phyloP scores from a whole-genome alignment of 2,113 vertebrate genomes.

The Spilogale gracilis region DNA sequence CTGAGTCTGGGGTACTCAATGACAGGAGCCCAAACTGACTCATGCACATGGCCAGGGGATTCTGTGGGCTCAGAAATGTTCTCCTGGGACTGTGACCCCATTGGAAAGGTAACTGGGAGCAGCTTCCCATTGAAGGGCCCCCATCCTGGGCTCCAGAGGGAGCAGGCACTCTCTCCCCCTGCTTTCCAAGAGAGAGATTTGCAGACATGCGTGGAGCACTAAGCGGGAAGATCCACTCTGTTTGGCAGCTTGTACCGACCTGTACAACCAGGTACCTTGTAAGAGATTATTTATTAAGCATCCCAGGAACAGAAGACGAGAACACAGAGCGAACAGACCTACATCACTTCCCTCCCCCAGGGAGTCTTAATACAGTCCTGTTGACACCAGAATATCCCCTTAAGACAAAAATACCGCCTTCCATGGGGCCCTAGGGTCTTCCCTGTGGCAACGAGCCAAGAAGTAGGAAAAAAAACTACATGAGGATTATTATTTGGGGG shows the following conservation, averaged over 20 bases:
- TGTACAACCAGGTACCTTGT: background rate
- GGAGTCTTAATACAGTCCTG: background rate
- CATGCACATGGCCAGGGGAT: too few species aligned
- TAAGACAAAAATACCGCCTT: background rate
- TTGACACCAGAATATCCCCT: background rate
- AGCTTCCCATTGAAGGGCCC: too few species aligned
- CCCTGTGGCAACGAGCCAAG: background rate
- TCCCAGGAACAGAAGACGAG: too few species aligned
- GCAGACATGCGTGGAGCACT: too few species aligned
- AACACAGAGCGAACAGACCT: background rate
- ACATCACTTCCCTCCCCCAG: background rate
- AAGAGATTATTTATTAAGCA: background rate
- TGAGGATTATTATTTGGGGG: background rate
- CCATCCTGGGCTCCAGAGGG: background rate
- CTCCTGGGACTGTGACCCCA: fast-evolving
- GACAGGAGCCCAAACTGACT: fast-evolving
- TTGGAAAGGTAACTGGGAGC: background rate
- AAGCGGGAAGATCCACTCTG: background rate
- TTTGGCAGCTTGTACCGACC: background rate
- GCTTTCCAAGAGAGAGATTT: background rate
- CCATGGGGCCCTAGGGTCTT: background rate
- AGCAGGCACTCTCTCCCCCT: background rate
- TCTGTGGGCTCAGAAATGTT: background rate
- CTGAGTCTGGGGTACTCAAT: background rate
- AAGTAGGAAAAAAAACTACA: background rate